Percentiles rank a stretch among this genome's conserved stretches.
phyloP scores from a whole-genome alignment of 2,797 vertebrate genomes.

The Thamnophis elegans region DNA sequence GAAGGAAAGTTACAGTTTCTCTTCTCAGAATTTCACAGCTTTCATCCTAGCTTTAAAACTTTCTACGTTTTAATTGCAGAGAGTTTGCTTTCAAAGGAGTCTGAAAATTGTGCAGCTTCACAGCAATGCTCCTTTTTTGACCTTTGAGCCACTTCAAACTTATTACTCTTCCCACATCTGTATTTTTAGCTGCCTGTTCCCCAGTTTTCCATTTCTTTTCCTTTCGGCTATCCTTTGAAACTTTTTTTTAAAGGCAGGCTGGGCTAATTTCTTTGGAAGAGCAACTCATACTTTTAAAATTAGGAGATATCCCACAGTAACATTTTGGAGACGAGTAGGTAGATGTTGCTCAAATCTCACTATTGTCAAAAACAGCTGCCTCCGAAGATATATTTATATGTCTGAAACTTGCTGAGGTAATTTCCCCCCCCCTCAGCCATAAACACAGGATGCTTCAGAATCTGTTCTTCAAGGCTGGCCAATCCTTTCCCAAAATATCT shows the following conservation, averaged over 20 bases:
- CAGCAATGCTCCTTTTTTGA: not conserved
- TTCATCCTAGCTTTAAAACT: not conserved
- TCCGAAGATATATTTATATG: not conserved
- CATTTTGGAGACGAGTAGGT: not conserved
- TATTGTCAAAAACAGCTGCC: not conserved
- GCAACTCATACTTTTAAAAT: not conserved
- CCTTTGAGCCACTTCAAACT: not conserved
- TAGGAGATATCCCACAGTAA: not conserved
- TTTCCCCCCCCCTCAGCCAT: not conserved
- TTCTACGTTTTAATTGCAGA: not conserved
- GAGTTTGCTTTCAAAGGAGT: not conserved
- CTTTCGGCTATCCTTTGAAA: not conserved
- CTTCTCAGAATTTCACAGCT: not conserved
- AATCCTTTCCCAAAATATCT: not conserved
- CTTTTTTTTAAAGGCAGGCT: not conserved
- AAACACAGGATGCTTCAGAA: not conserved
- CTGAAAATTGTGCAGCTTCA: not conserved
- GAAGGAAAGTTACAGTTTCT: not conserved
- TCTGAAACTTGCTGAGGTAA: not conserved
- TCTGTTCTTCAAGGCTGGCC: fast-evolving
- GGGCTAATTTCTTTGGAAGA: not conserved
- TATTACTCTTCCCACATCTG: not conserved
- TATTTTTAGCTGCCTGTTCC: not conserved
- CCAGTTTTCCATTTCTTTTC: not conserved
- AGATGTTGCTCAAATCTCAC: not conserved